Conservation (phyloP, 2,797 vertebrate genomes). For the Gorsachius magnificus region DNA sequence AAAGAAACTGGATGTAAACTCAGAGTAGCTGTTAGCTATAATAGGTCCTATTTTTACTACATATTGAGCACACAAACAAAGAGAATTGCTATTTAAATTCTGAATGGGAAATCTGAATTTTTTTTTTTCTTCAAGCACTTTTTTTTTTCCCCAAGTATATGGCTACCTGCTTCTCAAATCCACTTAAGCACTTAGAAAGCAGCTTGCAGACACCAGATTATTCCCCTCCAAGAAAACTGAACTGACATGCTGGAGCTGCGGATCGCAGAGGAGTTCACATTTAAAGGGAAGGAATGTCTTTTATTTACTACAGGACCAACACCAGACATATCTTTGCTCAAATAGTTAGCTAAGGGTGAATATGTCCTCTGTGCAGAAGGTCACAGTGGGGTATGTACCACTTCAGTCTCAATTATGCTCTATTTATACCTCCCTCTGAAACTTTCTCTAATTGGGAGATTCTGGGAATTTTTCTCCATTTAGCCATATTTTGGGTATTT, state of each 20-base stretch:
- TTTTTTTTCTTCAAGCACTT: not conserved
- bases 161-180: slow-evolving; percentile 9
- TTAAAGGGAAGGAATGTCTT: slow-evolving; percentile 23
- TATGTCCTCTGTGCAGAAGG: slow-evolving; percentile 4
- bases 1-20: slow-evolving; percentile 26
- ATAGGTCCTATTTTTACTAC: slow-evolving; percentile 4
- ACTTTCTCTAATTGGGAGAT: not conserved
- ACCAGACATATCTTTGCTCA: slow-evolving; percentile 24
- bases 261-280: not conserved
- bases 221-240: slow-evolving; percentile 18
- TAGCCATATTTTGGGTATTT: not conserved
- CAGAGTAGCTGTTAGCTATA: not conserved
- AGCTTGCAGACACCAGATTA: slow-evolving; percentile 4
- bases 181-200: slow-evolving; percentile 21
- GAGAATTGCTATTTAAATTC: slow-evolving; percentile 34
- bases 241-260: not conserved
- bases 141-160: not conserved
- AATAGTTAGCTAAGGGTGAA: not conserved
- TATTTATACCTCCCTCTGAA: slow-evolving; percentile 30
- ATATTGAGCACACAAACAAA: slow-evolving; percentile 2
- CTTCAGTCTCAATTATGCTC: slow-evolving; percentile 9
- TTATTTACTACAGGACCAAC: slow-evolving; percentile 14
- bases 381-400: not conserved
- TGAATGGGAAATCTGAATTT: slow-evolving; percentile 10
- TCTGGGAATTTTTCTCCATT: not conserved